phyloP scores from a whole-genome alignment of 2,113 vertebrate species.

The Microtus ochrogaster region DNA sequence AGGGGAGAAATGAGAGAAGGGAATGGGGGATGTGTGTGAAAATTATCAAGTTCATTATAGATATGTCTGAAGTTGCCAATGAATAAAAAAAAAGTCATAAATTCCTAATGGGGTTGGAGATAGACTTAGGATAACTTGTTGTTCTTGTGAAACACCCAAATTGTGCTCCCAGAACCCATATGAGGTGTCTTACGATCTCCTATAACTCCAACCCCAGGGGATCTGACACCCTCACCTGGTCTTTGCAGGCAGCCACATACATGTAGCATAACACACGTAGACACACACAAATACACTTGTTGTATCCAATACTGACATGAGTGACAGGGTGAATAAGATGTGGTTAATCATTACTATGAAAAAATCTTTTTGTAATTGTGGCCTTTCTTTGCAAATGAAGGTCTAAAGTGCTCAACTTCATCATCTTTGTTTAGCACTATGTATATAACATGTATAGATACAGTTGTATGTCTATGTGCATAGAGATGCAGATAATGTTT shows the following conservation, averaged over 20 bases:
- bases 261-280: background rate
- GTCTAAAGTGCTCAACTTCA: background rate
- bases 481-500: background rate
- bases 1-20: background rate
- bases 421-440: background rate
- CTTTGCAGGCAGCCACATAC: background rate
- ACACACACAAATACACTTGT: background rate
- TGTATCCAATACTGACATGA: background rate
- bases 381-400: background rate
- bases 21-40: background rate
- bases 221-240: background rate
- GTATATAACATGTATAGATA: background rate
- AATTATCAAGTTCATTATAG: background rate
- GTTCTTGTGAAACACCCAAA: no score
- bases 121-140: background rate
- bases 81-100: background rate
- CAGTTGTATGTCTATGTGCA: background rate
- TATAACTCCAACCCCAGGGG: background rate
- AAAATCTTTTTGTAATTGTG: conserved; percentile 18
- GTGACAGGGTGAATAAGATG: background rate
- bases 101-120: background rate
- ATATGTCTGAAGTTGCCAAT: background rate
- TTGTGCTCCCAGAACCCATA: background rate
- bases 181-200: background rate
- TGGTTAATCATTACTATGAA: background rate